These are phyloP conservation scores for Drosophila micromelanica DNA, from an alignment of 1,140 invertebrate species.

Conservation along the genomic window DNA sequence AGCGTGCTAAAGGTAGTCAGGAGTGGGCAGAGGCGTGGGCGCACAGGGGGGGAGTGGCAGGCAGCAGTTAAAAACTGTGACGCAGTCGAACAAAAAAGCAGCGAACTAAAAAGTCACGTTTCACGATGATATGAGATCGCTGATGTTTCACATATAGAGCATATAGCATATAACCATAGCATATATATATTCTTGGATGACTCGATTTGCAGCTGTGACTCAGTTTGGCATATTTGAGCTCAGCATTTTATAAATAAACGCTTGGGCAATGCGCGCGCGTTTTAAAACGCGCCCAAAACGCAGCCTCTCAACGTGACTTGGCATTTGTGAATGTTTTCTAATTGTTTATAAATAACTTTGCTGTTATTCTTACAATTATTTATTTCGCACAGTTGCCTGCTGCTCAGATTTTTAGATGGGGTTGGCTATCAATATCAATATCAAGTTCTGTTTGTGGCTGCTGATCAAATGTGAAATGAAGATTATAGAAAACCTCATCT, in stretches of 20 bases:
- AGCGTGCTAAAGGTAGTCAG: conserved; percentile 10
- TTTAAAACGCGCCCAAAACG: conserved; percentile 19
- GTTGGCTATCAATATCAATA: not conserved
- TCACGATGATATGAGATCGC: conserved; percentile 17
- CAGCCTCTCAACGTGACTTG: not conserved
- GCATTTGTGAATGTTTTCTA: conserved; percentile 1
- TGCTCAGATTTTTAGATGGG: not conserved
- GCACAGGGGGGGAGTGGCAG: not conserved
- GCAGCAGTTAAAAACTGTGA: conserved; percentile 3
- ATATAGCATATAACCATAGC: conserved; percentile 24
- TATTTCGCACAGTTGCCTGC: not conserved
- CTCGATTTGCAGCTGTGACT: conserved; percentile 15
- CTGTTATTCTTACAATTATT: conserved; percentile 3
- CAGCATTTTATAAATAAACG: conserved; percentile 17
- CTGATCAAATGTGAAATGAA: no score
- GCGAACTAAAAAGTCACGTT: conserved; percentile 53
- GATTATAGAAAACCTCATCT: not conserved
- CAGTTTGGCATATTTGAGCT: conserved; percentile 4
- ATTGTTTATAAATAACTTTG: conserved; percentile 29
- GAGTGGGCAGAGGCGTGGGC: not conserved
- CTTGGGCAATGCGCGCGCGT: not conserved
- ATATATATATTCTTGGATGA: conserved; percentile 15
- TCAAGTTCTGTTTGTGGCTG: conserved; percentile 11
- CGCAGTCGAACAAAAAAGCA: not conserved
- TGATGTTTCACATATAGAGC: conserved; percentile 24